These are phyloP conservation scores for Crossocerus cetratus DNA, from an alignment of 2,888 invertebrate genomes.

Conservation along the genomic window DNA sequence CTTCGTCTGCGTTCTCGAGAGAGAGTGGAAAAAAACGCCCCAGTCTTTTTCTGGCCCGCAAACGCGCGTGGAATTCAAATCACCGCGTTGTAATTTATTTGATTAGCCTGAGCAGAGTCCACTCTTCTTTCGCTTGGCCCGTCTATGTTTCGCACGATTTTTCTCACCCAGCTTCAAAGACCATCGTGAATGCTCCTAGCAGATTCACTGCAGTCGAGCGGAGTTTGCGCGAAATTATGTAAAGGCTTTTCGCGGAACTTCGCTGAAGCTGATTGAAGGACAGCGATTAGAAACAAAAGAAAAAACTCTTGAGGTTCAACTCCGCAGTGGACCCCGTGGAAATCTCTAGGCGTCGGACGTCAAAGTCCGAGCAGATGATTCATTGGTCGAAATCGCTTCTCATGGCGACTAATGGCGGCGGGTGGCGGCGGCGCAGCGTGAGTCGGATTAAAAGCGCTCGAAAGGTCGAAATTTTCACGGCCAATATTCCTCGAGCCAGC, in stretches of 20 bases:
- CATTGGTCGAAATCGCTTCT: slow-evolving; percentile 61
- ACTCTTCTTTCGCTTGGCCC: neutral
- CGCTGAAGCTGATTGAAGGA: neutral
- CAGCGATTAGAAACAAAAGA: neutral
- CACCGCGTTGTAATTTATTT: slow-evolving; percentile 33
- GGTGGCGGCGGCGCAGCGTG: slow-evolving; percentile 50
- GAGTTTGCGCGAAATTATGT: too few relatives aligned
- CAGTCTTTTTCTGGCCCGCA: slow-evolving; percentile 22
- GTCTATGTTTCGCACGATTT: slow-evolving; percentile 20
- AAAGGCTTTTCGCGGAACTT: neutral
- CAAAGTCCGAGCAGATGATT: slow-evolving; percentile 51
- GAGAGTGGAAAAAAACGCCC: neutral
- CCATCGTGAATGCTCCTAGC: neutral
- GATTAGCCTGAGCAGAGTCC: slow-evolving; percentile 35
- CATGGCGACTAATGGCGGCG: slow-evolving; percentile 58
- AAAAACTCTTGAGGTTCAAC: slow-evolving; percentile 36
- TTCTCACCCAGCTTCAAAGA: slow-evolving; percentile 10
- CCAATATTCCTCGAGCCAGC: slow-evolving; percentile 55
- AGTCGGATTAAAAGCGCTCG: slow-evolving; percentile 60
- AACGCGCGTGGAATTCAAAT: slow-evolving; percentile 44
- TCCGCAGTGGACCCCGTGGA: slow-evolving; percentile 35
- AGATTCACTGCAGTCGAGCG: too few relatives aligned
- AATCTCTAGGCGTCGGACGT: slow-evolving; percentile 35
- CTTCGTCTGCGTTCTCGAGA: slow-evolving; percentile 15
- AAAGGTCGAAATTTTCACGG: slow-evolving; percentile 68